These are phyloP conservation scores for Lathamus discolor DNA, from an alignment of 2,113 vertebrate genomes.

Conservation along the genomic window DNA sequence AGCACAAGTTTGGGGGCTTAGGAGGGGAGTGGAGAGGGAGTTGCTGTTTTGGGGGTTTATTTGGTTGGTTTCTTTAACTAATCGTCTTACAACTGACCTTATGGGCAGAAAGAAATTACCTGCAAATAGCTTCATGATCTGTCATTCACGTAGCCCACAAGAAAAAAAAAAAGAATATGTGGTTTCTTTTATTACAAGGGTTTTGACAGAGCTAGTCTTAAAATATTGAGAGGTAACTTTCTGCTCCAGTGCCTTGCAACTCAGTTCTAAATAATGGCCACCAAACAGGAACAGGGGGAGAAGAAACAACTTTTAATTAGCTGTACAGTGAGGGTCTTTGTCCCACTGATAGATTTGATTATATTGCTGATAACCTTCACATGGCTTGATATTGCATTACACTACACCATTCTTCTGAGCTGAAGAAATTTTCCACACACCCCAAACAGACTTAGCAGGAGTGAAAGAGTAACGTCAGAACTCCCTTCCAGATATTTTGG, in stretches of 20 bases:
- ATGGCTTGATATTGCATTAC: constrained; percentile 38
- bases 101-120: constrained; percentile 13
- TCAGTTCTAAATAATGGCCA: constrained; percentile 60
- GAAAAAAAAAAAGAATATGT: background rate
- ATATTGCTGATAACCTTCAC: constrained; percentile 64
- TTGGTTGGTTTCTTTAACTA: background rate
- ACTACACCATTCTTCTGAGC: constrained; percentile 31
- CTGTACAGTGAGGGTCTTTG: constrained; percentile 73
- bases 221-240: constrained; percentile 64
- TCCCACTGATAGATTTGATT: constrained; percentile 68
- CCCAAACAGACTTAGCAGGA: constrained; percentile 35
- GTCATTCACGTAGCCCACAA: constrained; percentile 10
- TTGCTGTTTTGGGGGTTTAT: background rate
- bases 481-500: constrained; percentile 55
- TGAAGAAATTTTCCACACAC: constrained; percentile 52
- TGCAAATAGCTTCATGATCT: constrained; percentile 30
- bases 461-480: constrained; percentile 60
- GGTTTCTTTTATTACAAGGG: constrained; percentile 47
- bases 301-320: constrained; percentile 75
- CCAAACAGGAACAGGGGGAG: constrained; percentile 47
- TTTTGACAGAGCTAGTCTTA: constrained; percentile 55
- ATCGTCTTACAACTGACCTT: background rate
- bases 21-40: background rate
- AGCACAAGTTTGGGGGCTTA: background rate
- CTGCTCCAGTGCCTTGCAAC: constrained; percentile 51